Evolutionary conservation across 2,797 vertebrate species (phyloP), one percentile per base, ranked within the genome.

Genomic region (Syndactyla subalaris): DNA sequence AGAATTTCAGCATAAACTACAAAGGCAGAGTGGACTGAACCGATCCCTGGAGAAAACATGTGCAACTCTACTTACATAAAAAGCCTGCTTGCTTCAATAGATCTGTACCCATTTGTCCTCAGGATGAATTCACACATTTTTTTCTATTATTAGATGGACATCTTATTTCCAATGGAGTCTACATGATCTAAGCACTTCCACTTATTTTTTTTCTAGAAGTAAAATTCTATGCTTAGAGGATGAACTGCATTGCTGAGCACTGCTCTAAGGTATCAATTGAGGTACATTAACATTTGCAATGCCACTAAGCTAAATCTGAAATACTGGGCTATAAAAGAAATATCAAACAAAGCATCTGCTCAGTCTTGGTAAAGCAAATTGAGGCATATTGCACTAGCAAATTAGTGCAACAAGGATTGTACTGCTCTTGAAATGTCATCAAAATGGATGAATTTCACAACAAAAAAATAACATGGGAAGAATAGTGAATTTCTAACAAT

Each of bases 21-120:
- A 95, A 96, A 96, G 88, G 84, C 85, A 93, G 78, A 93, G 45
- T 68, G 62, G 91, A 80, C 87, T 92, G 81, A 89, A 92, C 30
- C 0, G 5, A 78, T 92, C 92, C 84, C 94, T 48, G 59, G 92
- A 95, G 87, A 85, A 96, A 97, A 96, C 83, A 93, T 83, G 91
- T 96, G 93, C 93, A 95, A 93, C 55, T 92, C 83, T 43, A 65
- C 71, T 95, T 36, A 73, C 4, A 84, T 67, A 48, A 93, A 95
- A 88, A 79, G 91, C 32, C 87, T 7, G 17, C 77, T 90, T 70
- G 77, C 91, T 95, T 92, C 88, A 94, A 54, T 74, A 90, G 80
- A 76, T 85, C 83, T 63, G 55, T 71, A 67, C 67, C 61, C 67
- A 74, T 78, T 95, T 88, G 91, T 94, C 62, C 92, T 70, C 82